Evolutionary conservation across 2,113 vertebrate species (phyloP).

Genomic region (Gila orcuttii): DNA sequence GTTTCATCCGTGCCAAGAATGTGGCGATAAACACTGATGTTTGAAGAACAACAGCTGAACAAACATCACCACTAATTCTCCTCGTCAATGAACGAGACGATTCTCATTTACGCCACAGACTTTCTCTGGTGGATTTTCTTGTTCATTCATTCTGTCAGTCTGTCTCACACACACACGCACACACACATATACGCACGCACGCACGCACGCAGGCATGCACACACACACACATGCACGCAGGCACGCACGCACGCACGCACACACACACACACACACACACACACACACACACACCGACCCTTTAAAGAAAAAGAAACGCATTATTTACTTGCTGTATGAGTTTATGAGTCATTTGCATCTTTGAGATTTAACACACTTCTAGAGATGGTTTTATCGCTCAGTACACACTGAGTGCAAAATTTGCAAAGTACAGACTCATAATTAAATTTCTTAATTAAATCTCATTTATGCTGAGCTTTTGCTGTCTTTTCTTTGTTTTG

Average conservation of each 20-base stretch:
- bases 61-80: background rate
- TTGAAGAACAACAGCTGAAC: slow-evolving; percentile 14
- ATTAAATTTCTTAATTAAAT: slow-evolving; percentile 19
- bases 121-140: background rate
- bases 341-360: too few species aligned
- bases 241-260: too few species aligned
- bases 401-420: background rate
- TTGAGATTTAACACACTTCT: too few species aligned
- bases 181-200: background rate
- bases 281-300: too few species aligned
- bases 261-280: too few species aligned
- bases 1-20: background rate
- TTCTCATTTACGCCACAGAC: background rate
- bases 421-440: background rate
- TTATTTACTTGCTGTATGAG: too few species aligned
- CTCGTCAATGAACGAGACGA: background rate
- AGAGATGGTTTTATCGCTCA: too few species aligned
- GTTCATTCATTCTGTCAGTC: background rate
- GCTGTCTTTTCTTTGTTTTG: background rate
- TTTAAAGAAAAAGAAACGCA: too few species aligned
- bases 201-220: background rate
- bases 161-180: background rate
- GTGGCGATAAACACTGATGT: slow-evolving; percentile 51
- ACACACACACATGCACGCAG: background rate
- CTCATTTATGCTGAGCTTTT: background rate